A percentile compares a stretch with the other conserved stretches of the same genome.
phyloP scores from a whole-genome alignment of 1,140 invertebrate genomes.

The Drosophila burlai region DNA sequence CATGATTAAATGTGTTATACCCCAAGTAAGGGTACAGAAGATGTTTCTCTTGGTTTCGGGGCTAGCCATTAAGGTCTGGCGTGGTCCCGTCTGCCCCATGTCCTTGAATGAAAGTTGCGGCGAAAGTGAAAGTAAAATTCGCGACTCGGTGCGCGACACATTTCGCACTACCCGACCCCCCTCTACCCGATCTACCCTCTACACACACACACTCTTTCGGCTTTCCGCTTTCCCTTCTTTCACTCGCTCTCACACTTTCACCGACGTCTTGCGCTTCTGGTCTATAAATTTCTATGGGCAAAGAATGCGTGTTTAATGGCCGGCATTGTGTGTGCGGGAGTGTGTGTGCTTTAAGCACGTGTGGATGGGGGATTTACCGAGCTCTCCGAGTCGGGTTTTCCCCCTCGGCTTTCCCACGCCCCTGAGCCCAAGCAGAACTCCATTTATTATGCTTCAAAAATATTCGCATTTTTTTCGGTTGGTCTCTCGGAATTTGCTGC shows the following conservation, averaged over 20 bases:
- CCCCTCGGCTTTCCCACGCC: conserved; percentile 5
- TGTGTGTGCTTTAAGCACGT: conserved; percentile 68
- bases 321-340: conserved; percentile 66
- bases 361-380: conserved; percentile 36
- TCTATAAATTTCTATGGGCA: conserved; percentile 82
- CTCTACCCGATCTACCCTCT: conserved; percentile 1
- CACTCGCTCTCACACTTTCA: conserved; percentile 55
- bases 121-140: conserved; percentile 57
- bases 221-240: conserved; percentile 58
- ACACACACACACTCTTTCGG: conserved; percentile 16
- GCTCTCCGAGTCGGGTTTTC: conserved; percentile 35
- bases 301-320: conserved; percentile 83
- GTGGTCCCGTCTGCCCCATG: conserved; percentile 40
- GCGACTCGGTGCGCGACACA: conserved; percentile 68
- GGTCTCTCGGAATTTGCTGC: conserved; percentile 61
- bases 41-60: conserved; percentile 27
- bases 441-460: conserved; percentile 82
- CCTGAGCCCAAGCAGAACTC: conserved; percentile 33
- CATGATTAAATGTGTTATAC: neutral
- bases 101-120: conserved; percentile 52
- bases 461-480: conserved; percentile 40
- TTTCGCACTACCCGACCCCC: conserved; percentile 48
- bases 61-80: conserved; percentile 26
- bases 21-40: neutral
- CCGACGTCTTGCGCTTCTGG: conserved; percentile 67